Conservation (phyloP, 2,888 invertebrate species). For the Sympetrum striolatum region DNA sequence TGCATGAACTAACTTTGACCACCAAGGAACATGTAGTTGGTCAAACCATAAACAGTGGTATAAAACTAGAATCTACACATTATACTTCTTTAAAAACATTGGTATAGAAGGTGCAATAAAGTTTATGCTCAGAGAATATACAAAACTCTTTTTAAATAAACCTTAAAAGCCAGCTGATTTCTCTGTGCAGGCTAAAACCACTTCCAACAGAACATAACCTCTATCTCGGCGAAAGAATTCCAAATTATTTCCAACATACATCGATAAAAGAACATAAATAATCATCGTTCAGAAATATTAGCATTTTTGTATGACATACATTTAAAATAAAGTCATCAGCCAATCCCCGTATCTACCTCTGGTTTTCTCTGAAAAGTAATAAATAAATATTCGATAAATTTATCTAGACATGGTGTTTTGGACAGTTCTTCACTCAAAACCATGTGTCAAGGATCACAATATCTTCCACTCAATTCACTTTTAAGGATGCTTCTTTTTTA, state of each 20-base stretch:
- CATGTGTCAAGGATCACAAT: slow-evolving; percentile 17
- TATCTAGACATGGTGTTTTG: slow-evolving; percentile 39
- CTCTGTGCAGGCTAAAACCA: neutral
- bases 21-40: slow-evolving; percentile 41
- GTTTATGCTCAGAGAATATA: neutral
- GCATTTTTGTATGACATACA: neutral
- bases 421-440: slow-evolving; percentile 28
- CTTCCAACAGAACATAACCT: neutral
- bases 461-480: neutral
- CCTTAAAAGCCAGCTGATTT: neutral
- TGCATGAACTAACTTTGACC: slow-evolving; percentile 42
- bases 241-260: neutral
- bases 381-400: slow-evolving; percentile 24
- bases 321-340: slow-evolving; percentile 2
- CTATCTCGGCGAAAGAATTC: neutral
- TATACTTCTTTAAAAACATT: slow-evolving; percentile 20
- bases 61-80: slow-evolving; percentile 33
- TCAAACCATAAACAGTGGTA: slow-evolving; percentile 39
- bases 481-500: neutral
- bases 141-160: neutral
- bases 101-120: slow-evolving; percentile 29
- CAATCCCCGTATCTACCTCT: neutral
- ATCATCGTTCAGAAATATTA: neutral
- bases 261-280: neutral
- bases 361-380: slow-evolving; percentile 13